Evolutionary conservation across 2,888 invertebrate species (phyloP).

Genomic region (Bombylius major): DNA sequence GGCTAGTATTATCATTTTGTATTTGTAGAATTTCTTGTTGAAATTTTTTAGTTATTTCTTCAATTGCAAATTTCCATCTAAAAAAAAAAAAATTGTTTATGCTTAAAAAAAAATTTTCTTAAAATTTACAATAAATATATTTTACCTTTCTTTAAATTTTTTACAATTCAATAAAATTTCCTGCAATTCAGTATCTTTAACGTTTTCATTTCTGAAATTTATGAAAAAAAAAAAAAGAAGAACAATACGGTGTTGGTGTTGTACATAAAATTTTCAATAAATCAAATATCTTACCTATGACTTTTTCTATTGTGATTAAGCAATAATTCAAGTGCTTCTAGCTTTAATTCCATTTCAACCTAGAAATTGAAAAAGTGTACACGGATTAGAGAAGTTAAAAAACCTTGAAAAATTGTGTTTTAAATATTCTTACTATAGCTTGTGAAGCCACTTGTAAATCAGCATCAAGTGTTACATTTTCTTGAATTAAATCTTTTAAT

Average conservation of each 20-base stretch:
- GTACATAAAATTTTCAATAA: neutral
- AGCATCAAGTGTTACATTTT: conserved; percentile 26
- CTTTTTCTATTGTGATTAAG: conserved; percentile 47
- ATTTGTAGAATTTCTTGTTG: conserved; percentile 45
- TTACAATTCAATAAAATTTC: conserved; percentile 18
- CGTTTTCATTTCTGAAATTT: conserved; percentile 14
- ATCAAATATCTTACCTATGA: conserved; percentile 18
- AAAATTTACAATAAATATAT: neutral
- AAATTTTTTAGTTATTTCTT: conserved; percentile 48
- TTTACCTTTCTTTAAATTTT: conserved; percentile 21
- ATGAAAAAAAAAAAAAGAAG: neutral
- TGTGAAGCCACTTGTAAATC: conserved; percentile 25
- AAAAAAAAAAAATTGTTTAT: conserved; percentile 12
- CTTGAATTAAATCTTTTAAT: conserved; percentile 20
- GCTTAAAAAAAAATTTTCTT: neutral
- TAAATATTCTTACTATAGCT: conserved; percentile 31
- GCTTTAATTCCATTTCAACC: conserved; percentile 43
- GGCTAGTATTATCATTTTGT: conserved; percentile 41
- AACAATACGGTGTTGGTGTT: neutral
- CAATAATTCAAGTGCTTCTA: conserved; percentile 47
- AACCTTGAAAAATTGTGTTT: neutral
- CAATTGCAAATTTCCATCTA: conserved; percentile 53
- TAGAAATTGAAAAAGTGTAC: conserved; percentile 24
- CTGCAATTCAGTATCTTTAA: conserved; percentile 21
- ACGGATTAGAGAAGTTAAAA: neutral